Base-by-base conservation (phyloP, 1,140 invertebrate genomes). In the Leptopilina clavipes region DNA sequence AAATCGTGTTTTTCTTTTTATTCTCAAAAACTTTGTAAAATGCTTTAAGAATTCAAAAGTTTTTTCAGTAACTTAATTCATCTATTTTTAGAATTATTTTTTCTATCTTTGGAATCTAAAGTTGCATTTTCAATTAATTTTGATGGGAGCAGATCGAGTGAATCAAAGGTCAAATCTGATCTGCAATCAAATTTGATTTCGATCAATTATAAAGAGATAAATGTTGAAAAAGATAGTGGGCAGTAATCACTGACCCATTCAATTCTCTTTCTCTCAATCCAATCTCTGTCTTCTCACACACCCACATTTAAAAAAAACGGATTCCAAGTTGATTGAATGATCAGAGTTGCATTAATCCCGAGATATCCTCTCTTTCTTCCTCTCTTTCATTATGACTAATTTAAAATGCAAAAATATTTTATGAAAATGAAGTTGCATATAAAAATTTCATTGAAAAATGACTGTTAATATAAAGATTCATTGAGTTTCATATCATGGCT, bases 321-420 rank as follows among this genome's bases (percentile, higher is more conserved):
- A 37, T 52, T 52, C 48, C 48, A 52, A n/a, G 48, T 52, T 52
- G 48, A 52, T 65, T n/a, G 12, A 37, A 37, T 37, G 19, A 65
- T 65, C 19, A 31, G 19, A 22, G 18, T 59, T 59, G 54, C 54
- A 59, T 31, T 31, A 65, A 12, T 65, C 0, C n/a, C 14, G 22
- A 65, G 18, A 14, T 65, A 2, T 25, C 5, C 25, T 31, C 25
- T 31, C 25, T 31, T 31, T 31, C 25, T 40, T n/a, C n/a, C 37
- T 40, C 5, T 65, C 25, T 65, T 22, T 65, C 14, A 17, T 31
- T n/a, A 3, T 65, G 59, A 12, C 22, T 65, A 31, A 31, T 65
- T 65, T 31, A 65, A 65, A 37, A 65, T 31, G 22, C 59, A 31
- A 31, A 65, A 65, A 65, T 3, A 25, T 65, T 65, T 65, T 65